phyloP scores from a whole-genome alignment of 1,140 invertebrate species.

The Cyphomyrmex costatus region DNA sequence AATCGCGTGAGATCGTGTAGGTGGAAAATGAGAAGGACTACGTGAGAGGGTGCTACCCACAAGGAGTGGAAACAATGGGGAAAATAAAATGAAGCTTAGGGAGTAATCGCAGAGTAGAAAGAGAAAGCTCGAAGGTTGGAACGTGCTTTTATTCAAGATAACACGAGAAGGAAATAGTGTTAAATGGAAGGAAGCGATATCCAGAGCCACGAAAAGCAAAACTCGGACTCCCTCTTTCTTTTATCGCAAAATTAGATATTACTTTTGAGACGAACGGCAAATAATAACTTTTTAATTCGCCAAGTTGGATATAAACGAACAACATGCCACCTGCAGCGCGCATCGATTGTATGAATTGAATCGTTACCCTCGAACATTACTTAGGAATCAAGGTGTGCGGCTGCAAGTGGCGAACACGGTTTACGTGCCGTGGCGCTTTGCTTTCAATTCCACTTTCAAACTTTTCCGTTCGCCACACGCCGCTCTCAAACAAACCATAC shows the following conservation, averaged over 20 bases:
- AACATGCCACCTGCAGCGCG: background rate
- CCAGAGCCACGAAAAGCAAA: conserved; percentile 2
- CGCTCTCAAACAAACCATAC: conserved; percentile 81
- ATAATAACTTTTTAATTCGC: conserved; percentile 37
- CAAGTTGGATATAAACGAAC: conserved; percentile 6
- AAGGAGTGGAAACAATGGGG: conserved; percentile 82
- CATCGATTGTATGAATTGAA: conserved; percentile 44
- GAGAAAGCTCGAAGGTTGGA: conserved; percentile 69
- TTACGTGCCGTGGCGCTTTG: conserved; percentile 79
- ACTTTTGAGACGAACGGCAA: background rate
- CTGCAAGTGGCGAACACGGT: conserved; percentile 75
- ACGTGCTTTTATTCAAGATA: conserved; percentile 76
- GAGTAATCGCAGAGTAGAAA: conserved; percentile 56
- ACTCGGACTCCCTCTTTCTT: conserved; percentile 3
- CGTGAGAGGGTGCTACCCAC: conserved; percentile 75
- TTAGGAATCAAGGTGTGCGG: conserved; percentile 71
- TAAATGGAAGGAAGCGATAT: conserved; percentile 27
- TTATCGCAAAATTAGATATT: conserved; percentile 27
- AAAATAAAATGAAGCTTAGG: conserved; percentile 84
- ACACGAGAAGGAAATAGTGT: conserved; percentile 67
- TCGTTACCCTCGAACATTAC: conserved; percentile 62
- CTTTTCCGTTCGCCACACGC: conserved; percentile 78
- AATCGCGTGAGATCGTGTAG: conserved; percentile 64
- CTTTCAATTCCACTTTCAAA: conserved; percentile 85
- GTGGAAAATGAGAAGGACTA: conserved; percentile 79